Evolutionary conservation across 2,113 vertebrate genomes (phyloP).

Genomic region (Dicaeum eximium): DNA sequence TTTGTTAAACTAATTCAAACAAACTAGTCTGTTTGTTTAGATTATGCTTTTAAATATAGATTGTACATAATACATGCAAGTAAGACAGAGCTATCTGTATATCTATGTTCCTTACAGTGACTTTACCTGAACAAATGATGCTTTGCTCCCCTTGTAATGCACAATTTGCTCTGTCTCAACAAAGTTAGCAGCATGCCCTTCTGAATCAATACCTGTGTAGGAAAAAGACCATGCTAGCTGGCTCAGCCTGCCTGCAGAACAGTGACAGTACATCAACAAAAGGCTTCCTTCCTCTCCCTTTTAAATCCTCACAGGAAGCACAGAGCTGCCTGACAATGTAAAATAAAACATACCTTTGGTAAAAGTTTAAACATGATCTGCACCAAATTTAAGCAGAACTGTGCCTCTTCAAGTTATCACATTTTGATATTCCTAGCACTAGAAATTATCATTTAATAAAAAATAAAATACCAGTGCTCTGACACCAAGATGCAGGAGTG

Average conservation of each 20-base stretch:
- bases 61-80: no score
- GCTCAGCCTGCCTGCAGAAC: neutral
- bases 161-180: constrained; percentile 96
- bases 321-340: fast-evolving
- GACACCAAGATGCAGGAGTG: no score
- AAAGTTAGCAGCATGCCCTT: constrained; percentile 96
- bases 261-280: neutral
- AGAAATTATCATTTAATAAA: neutral
- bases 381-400: neutral
- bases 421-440: neutral
- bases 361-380: neutral
- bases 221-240: neutral
- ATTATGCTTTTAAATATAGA: no score
- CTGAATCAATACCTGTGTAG: constrained; percentile 88
- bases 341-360: neutral
- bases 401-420: neutral
- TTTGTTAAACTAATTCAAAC: neutral
- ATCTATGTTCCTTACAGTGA: neutral
- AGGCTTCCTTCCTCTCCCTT: neutral
- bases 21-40: neutral
- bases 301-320: neutral
- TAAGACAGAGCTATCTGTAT: neutral
- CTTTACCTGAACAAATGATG: constrained; percentile 87
- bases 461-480: neutral
- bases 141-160: constrained; percentile 84